Percentiles rank a stretch among this genome's conserved stretches.
phyloP scores from a whole-genome alignment of 2,888 invertebrate species.

The Anoncus sp. region DNA sequence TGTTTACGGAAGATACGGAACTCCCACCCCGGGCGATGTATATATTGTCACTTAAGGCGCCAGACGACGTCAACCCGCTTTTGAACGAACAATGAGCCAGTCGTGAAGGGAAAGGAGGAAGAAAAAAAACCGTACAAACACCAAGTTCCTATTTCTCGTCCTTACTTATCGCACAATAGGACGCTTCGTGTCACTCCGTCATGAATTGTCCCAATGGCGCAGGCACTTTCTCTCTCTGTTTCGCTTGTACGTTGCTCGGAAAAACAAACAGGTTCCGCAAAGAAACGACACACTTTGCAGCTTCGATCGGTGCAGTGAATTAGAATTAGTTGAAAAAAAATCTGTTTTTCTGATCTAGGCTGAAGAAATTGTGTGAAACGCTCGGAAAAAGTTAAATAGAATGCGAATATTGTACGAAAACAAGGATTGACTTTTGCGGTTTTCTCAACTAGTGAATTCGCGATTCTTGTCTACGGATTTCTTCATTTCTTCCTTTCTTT shows the following conservation, averaged over 20 bases:
- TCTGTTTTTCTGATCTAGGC: neutral
- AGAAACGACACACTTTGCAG: no score
- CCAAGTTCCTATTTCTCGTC: slow-evolving; percentile 44
- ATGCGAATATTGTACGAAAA: neutral
- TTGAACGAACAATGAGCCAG: slow-evolving; percentile 50
- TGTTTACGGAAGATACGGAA: slow-evolving; percentile 60
- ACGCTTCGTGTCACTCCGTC: slow-evolving; percentile 12
- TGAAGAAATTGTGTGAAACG: no score
- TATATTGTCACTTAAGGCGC: slow-evolving; percentile 54
- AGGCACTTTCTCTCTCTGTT: slow-evolving; percentile 20
- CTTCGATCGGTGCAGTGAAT: neutral
- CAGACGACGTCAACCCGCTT: slow-evolving; percentile 42
- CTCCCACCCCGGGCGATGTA: slow-evolving; percentile 6
- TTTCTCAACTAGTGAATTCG: slow-evolving; percentile 32
- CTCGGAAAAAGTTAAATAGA: neutral
- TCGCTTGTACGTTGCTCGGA: no score
- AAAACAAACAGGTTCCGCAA: no score
- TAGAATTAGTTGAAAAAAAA: no score
- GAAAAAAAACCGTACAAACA: slow-evolving; percentile 7
- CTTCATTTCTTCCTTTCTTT: slow-evolving; percentile 3
- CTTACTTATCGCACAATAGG: slow-evolving; percentile 55
- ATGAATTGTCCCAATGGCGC: slow-evolving; percentile 46
- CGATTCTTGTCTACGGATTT: slow-evolving; percentile 8
- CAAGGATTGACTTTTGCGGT: slow-evolving; percentile 25
- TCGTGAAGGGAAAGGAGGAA: slow-evolving; percentile 5